Percentiles rank a stretch among this genome's conserved stretches.
Evolutionary conservation across 30 jellyfish, hydroid and myxozoan genomes (phyloP).

Genomic region (Aurelia sp.): DNA sequence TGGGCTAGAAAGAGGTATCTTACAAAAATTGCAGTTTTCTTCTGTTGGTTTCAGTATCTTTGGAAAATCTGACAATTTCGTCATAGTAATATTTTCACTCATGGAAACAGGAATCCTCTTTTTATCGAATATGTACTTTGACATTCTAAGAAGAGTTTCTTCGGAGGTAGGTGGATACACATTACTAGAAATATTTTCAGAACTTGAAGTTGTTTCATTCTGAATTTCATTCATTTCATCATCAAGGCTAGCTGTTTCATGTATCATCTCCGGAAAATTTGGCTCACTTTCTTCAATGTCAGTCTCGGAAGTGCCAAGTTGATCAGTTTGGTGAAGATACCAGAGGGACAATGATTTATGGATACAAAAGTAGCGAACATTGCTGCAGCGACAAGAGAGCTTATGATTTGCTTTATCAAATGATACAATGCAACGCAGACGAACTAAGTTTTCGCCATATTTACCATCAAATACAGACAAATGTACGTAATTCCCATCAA

Average conservation of each 20-base stretch:
- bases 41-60: constrained; percentile 24
- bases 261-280: not conserved
- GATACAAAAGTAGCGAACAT: constrained; percentile 8
- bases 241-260: not conserved
- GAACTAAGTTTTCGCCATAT: not conserved
- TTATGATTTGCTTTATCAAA: constrained; percentile 8
- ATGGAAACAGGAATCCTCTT: constrained; percentile 8
- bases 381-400: constrained; percentile 28
- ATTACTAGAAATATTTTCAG: not conserved
- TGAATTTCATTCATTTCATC: not conserved
- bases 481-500: constrained; percentile 1
- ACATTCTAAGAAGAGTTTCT: constrained; percentile 14
- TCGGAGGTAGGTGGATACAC: constrained; percentile 4
- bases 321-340: constrained; percentile 27
- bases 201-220: not conserved
- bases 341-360: constrained; percentile 55
- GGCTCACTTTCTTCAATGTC: too few species aligned
- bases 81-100: not conserved
- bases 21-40: constrained; percentile 13
- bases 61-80: not conserved
- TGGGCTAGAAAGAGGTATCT: not conserved
- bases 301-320: constrained; percentile 2
- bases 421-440: constrained; percentile 16
- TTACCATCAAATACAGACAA: constrained; percentile 30
- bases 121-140: constrained; percentile 6